A percentile compares a stretch with the other conserved stretches of the same genome.
Evolutionary conservation across 2,888 invertebrate species (phyloP).

Genomic region (Eucera pruinosa): DNA sequence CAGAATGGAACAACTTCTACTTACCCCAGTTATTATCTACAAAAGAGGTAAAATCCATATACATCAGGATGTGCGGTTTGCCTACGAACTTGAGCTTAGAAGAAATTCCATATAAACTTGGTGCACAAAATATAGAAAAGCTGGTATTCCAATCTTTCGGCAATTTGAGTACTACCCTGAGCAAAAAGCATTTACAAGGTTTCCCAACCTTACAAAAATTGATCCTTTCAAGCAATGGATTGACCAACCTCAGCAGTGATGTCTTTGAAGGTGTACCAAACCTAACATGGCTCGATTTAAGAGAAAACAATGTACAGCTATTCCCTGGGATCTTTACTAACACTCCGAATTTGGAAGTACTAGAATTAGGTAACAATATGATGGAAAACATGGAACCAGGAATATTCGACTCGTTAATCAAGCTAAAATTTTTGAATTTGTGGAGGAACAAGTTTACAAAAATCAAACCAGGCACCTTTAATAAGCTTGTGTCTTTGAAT

Average conservation of each 20-base stretch:
- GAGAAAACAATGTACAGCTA: slow-evolving; percentile 85
- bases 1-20: slow-evolving; percentile 71
- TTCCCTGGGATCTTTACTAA: slow-evolving; percentile 69
- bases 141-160: slow-evolving; percentile 65
- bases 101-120: slow-evolving; percentile 65
- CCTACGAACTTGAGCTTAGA: slow-evolving; percentile 64
- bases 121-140: slow-evolving; percentile 53
- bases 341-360: slow-evolving; percentile 84
- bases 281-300: slow-evolving; percentile 88
- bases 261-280: slow-evolving; percentile 87
- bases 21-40: slow-evolving; percentile 18
- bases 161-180: slow-evolving; percentile 77
- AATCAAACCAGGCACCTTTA: slow-evolving; percentile 88
- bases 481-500: slow-evolving; percentile 87
- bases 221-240: slow-evolving; percentile 87
- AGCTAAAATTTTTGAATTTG: slow-evolving; percentile 87
- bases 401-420: slow-evolving; percentile 86
- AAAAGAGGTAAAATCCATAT: slow-evolving; percentile 36
- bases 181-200: slow-evolving; percentile 86
- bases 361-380: slow-evolving; percentile 89
- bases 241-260: slow-evolving; percentile 87
- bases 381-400: slow-evolving; percentile 87
- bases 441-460: slow-evolving; percentile 89
- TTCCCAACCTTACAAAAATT: slow-evolving; percentile 86
- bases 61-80: slow-evolving; percentile 69